phyloP scores from a whole-genome alignment of 2,113 vertebrate species.

The Cochlearius cochlearius region DNA sequence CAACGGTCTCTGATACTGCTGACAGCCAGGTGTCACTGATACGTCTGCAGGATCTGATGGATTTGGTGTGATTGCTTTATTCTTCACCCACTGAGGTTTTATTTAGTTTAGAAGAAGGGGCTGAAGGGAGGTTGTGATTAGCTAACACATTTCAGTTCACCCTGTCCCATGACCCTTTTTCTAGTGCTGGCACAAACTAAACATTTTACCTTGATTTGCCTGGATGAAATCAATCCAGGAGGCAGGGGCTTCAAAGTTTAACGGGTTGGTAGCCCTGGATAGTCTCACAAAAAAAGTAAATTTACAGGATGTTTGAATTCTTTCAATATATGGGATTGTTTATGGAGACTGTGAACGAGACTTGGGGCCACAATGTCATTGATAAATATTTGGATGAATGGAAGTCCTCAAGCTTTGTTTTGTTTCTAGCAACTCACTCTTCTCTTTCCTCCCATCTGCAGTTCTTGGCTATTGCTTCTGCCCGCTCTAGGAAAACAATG shows the following conservation, averaged over 20 bases:
- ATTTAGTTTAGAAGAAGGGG: conserved; percentile 44
- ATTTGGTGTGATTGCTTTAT: conserved; percentile 56
- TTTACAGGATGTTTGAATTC: background rate
- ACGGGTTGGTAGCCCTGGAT: background rate
- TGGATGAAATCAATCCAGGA: background rate
- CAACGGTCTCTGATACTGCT: background rate
- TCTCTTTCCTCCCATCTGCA: background rate
- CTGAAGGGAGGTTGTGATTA: conserved; percentile 42
- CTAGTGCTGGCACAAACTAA: background rate
- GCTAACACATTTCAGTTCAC: conserved; percentile 1
- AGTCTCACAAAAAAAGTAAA: background rate
- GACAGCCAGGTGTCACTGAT: conserved; percentile 39
- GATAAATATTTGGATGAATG: background rate
- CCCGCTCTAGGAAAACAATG: background rate
- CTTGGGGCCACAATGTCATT: background rate
- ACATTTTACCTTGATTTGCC: background rate
- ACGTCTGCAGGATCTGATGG: conserved; percentile 3
- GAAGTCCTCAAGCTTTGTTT: background rate
- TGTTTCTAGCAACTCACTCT: background rate
- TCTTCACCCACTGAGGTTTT: conserved; percentile 24
- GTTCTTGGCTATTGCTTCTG: background rate
- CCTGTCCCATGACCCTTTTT: conserved; percentile 14
- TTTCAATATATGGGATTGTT: background rate
- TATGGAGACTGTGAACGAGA: rapidly evolving
- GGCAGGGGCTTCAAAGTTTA: background rate